Percentiles rank a stretch among this genome's conserved stretches.
Conservation (phyloP, 2,113 vertebrate genomes). For the Seriola quinqueradiata region DNA sequence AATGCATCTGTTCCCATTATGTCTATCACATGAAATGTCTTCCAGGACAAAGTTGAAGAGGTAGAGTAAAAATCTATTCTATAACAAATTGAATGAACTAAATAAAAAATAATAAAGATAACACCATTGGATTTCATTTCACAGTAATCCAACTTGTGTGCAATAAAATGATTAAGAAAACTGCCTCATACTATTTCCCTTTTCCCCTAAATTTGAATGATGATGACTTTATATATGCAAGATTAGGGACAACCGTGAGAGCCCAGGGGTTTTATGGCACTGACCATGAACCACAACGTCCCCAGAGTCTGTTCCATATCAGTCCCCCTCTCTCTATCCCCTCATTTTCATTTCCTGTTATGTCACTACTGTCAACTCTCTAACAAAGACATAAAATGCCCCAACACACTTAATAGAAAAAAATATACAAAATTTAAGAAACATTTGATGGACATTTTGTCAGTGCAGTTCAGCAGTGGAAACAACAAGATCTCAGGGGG, state of each 20-base stretch:
- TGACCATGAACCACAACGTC: no score
- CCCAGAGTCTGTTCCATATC: background rate
- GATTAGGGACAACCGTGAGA: no score
- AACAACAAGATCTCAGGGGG: conserved; percentile 12
- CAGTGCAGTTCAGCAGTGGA: background rate
- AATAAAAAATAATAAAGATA: background rate
- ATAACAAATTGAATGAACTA: no score
- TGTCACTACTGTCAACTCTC: background rate
- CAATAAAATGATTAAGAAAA: background rate
- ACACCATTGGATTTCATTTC: background rate
- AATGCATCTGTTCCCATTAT: background rate
- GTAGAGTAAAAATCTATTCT: no score
- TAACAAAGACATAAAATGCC: background rate
- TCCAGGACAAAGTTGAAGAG: no score
- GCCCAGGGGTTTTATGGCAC: background rate
- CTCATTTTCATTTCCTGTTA: background rate
- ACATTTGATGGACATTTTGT: background rate
- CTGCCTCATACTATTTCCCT: background rate
- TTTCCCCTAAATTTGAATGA: background rate
- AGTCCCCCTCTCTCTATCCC: background rate
- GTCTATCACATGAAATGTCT: no score
- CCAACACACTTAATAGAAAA: background rate
- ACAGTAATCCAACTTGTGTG: background rate
- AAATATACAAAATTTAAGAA: background rate
- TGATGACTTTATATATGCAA: background rate